Evolutionary conservation across 2,113 vertebrate genomes (phyloP).

Genomic region (Castor canadensis): DNA sequence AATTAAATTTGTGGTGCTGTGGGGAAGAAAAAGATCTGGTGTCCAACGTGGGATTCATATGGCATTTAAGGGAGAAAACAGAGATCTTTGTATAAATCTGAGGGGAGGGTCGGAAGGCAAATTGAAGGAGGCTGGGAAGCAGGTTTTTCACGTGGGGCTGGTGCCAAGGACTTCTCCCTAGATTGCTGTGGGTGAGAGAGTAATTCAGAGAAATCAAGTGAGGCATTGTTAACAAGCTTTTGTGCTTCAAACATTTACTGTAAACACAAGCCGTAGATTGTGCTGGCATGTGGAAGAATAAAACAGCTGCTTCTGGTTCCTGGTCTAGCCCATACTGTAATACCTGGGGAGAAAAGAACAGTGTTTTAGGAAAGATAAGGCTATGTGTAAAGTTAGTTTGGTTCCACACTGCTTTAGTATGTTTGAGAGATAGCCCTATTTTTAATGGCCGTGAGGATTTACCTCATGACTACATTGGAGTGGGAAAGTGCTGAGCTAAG

Average conservation of each 20-base stretch:
- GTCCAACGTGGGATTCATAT: constrained; percentile 39
- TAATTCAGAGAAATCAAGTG: constrained; percentile 78
- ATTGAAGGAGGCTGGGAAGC: constrained; percentile 69
- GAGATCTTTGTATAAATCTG: constrained; percentile 51
- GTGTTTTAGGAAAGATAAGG: constrained; percentile 5
- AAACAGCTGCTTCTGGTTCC: constrained; percentile 56
- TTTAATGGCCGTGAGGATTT: constrained; percentile 22
- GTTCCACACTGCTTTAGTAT: not conserved
- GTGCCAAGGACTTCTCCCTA: constrained; percentile 73
- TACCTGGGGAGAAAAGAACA: constrained; percentile 28
- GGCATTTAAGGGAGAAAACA: constrained; percentile 52
- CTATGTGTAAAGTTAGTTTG: not conserved
- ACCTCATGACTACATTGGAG: not conserved
- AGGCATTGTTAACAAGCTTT: constrained; percentile 78
- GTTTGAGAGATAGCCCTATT: not conserved
- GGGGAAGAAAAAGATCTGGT: not conserved
- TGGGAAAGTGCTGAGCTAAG: not conserved
- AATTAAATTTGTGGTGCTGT: not conserved
- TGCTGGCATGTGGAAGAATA: not conserved
- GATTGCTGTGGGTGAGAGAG: constrained; percentile 80
- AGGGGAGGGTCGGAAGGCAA: constrained; percentile 55
- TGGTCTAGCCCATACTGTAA: not conserved
- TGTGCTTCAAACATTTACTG: constrained; percentile 72
- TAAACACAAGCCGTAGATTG: constrained; percentile 66
- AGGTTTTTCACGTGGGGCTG: constrained; percentile 69